These are phyloP conservation scores for Bellardia bayeri DNA, from an alignment of 2,888 invertebrate species.

Conservation along the genomic window DNA sequence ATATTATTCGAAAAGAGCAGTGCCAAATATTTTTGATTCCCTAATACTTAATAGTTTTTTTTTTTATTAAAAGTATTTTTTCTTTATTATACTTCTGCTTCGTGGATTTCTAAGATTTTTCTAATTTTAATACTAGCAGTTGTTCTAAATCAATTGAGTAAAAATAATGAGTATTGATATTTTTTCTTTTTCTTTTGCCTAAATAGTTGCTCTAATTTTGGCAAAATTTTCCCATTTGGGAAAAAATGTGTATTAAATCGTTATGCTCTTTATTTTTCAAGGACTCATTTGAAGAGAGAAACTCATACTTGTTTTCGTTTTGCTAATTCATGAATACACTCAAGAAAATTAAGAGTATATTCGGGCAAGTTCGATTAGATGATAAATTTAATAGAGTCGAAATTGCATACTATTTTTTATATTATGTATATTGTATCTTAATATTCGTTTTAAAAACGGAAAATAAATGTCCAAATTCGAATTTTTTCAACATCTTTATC, in stretches of 20 bases:
- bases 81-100: conserved; percentile 25
- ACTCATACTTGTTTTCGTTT: not conserved
- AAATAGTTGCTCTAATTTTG: not conserved
- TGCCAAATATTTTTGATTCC: not conserved
- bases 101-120: conserved; percentile 16
- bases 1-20: not conserved
- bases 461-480: too few relatives aligned
- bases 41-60: not conserved
- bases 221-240: not conserved
- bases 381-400: too few relatives aligned
- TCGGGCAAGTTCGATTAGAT: too few relatives aligned
- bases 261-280: not conserved
- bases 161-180: not conserved
- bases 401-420: too few relatives aligned
- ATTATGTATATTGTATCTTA: too few relatives aligned
- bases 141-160: conserved; percentile 42
- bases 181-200: not conserved
- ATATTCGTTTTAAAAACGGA: too few relatives aligned
- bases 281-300: not conserved
- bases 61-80: not conserved
- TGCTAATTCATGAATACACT: not conserved
- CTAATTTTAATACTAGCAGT: not conserved
- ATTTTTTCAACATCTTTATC: too few relatives aligned
- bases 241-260: not conserved
- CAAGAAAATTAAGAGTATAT: not conserved